These are phyloP conservation scores for Pocota personata DNA, from an alignment of 2,888 invertebrate species.

Conservation along the genomic window DNA sequence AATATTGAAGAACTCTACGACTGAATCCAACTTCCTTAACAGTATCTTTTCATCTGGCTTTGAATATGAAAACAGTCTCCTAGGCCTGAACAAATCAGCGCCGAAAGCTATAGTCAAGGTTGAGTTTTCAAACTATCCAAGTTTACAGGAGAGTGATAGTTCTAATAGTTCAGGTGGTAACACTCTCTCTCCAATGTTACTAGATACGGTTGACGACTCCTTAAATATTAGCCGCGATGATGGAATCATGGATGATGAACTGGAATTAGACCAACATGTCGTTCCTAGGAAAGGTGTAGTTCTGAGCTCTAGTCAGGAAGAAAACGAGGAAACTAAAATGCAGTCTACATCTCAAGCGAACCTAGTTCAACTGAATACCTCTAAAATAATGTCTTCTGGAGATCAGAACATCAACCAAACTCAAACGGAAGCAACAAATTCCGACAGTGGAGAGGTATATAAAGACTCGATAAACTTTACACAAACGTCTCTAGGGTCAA, in stretches of 20 bases:
- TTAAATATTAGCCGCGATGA: background rate
- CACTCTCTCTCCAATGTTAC: background rate
- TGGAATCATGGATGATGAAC: background rate
- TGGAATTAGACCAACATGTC: constrained; percentile 17
- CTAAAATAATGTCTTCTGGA: background rate
- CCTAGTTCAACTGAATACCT: background rate
- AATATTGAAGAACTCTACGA: background rate
- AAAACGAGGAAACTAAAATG: background rate
- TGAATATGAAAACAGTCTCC: background rate
- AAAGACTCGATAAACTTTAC: too few relatives aligned
- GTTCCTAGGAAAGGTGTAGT: constrained; percentile 41
- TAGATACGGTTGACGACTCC: background rate
- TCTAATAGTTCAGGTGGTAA: background rate
- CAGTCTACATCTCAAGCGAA: background rate
- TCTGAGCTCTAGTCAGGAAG: constrained; percentile 2
- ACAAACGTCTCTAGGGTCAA: too few relatives aligned
- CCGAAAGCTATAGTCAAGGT: background rate
- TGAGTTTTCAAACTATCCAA: background rate
- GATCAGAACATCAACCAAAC: background rate
- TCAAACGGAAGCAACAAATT: background rate
- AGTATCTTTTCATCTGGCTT: background rate
- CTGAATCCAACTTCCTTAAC: background rate
- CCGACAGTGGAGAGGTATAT: background rate
- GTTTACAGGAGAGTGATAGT: background rate
- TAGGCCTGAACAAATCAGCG: background rate